Percentiles rank a stretch among this genome's conserved stretches.
These are phyloP conservation scores for Dendrolimus houi DNA, from an alignment of 2,888 invertebrate genomes.

Conservation along the genomic window DNA sequence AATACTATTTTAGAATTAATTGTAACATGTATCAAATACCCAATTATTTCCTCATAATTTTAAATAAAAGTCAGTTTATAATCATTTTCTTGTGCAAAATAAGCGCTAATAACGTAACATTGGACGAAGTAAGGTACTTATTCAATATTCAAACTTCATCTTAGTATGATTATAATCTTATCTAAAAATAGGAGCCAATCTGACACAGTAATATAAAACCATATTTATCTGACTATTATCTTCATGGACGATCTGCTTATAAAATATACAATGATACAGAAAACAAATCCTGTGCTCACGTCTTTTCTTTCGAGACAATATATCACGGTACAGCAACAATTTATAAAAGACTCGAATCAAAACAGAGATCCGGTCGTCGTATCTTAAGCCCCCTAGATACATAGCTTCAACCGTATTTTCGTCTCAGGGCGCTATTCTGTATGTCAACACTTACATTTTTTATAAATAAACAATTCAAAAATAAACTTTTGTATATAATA, in stretches of 20 bases:
- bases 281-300: constrained; percentile 24
- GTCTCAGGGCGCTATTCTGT: constrained; percentile 16
- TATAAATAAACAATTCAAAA: too few species aligned
- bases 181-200: constrained; percentile 1
- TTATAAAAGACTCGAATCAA: constrained; percentile 40
- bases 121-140: too few species aligned
- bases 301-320: constrained; percentile 31
- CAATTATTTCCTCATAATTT: too few species aligned
- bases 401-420: constrained; percentile 18
- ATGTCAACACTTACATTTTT: background rate
- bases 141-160: too few species aligned
- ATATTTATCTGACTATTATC: constrained; percentile 20
- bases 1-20: too few species aligned
- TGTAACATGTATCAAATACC: too few species aligned
- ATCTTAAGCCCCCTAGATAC: constrained; percentile 20
- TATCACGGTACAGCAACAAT: constrained; percentile 35
- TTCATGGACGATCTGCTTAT: constrained; percentile 18
- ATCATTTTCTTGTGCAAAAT: too few species aligned
- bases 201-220: constrained; percentile 11
- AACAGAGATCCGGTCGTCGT: constrained; percentile 29
- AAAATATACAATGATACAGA: constrained; percentile 27
- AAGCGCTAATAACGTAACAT: too few species aligned
- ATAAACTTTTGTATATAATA: too few species aligned
- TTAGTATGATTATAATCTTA: background rate
- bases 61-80: too few species aligned